A percentile compares a stretch with the other conserved stretches of the same genome.
Evolutionary conservation across 2,113 vertebrate genomes (phyloP).

Genomic region (Chloebia gouldiae): DNA sequence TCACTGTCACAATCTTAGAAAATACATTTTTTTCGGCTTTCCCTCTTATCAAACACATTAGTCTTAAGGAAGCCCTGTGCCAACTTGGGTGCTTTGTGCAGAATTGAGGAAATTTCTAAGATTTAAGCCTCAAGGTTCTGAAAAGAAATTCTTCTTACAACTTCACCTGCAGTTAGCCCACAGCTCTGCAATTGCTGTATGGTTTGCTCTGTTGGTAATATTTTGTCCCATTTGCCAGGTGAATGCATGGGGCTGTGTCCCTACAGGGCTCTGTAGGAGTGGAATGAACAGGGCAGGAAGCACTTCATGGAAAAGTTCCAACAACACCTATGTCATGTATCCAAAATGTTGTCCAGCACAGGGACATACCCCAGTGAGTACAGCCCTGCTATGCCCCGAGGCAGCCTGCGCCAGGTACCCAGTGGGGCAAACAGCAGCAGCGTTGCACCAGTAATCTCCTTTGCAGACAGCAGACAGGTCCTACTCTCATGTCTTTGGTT

Average conservation of each 20-base stretch:
- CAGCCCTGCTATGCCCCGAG: neutral
- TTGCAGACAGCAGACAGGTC: neutral
- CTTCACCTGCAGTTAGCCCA: neutral
- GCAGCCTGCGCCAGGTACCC: rapidly evolving
- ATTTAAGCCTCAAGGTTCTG: neutral
- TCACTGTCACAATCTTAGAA: neutral
- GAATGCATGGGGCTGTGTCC: rapidly evolving
- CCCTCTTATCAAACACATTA: neutral
- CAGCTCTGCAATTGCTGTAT: neutral
- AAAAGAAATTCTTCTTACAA: neutral
- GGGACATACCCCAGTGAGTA: rapidly evolving
- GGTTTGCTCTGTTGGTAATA: neutral
- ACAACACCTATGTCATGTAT: rapidly evolving
- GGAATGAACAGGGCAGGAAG: rapidly evolving
- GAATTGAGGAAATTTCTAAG: neutral
- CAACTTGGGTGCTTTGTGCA: rapidly evolving
- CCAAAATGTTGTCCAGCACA: neutral
- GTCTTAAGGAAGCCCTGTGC: neutral
- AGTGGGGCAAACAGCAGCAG: rapidly evolving
- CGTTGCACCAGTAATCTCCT: neutral
- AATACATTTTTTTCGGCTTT: rapidly evolving
- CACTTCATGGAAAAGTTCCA: neutral
- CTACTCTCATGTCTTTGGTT: neutral
- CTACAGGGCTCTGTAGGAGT: neutral
- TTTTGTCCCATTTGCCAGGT: neutral